These are phyloP conservation scores for Mus minutoides DNA, from an alignment of 2,797 vertebrate species.

Conservation along the genomic window DNA sequence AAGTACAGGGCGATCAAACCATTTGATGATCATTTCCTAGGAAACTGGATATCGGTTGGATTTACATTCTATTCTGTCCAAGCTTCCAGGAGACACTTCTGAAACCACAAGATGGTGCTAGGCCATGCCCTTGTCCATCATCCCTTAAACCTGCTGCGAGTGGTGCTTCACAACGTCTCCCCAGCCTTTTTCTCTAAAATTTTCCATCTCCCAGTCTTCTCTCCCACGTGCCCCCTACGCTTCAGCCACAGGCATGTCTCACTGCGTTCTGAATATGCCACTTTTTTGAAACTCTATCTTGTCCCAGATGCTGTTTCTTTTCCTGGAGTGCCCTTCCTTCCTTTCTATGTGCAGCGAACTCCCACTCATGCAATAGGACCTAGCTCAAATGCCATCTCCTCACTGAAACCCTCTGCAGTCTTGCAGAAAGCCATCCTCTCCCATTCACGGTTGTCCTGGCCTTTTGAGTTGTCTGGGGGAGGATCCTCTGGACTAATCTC, in stretches of 20 bases:
- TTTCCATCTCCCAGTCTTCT: slow-evolving; percentile 50
- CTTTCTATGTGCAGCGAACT: slow-evolving; percentile 59
- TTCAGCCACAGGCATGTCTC: slow-evolving; percentile 59
- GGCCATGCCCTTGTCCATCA: background rate
- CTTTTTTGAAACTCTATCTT: slow-evolving; percentile 59
- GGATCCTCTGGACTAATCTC: background rate
- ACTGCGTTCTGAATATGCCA: slow-evolving; percentile 68
- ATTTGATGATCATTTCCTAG: background rate
- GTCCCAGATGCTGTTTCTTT: slow-evolving; percentile 80
- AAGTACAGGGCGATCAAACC: background rate
- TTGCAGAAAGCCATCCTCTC: background rate
- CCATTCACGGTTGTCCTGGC: background rate
- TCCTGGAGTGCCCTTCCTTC: slow-evolving; percentile 76
- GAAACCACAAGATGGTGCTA: background rate
- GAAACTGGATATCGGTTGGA: background rate
- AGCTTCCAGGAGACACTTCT: background rate
- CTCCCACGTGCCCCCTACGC: slow-evolving; percentile 68
- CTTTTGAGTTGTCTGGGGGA: background rate
- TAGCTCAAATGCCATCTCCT: slow-evolving; percentile 68
- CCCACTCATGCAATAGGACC: slow-evolving; percentile 70
- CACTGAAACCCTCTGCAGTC: slow-evolving; percentile 38
- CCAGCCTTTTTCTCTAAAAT: slow-evolving; percentile 1
- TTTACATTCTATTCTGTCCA: background rate
- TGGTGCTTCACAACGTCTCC: background rate
- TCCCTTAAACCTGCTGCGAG: background rate